These are phyloP conservation scores for Parasteatoda tepidariorum DNA, from an alignment of 1,140 invertebrate genomes.

Conservation along the genomic window DNA sequence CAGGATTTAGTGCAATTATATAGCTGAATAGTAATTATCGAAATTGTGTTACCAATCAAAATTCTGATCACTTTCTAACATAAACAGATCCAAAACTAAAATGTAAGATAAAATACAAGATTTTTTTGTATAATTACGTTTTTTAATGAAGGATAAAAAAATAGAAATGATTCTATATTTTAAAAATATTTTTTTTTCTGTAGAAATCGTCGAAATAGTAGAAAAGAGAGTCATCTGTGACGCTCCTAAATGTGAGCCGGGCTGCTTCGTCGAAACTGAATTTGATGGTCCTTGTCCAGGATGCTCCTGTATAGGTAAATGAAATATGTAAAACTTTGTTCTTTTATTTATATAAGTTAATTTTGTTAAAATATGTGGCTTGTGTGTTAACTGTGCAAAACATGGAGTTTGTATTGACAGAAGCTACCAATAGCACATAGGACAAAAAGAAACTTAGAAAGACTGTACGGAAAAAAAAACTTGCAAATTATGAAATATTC, in stretches of 20 bases:
- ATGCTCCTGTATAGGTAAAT: background rate
- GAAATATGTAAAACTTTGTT: background rate
- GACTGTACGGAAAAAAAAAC: background rate
- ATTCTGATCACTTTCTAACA: background rate
- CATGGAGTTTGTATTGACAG: background rate
- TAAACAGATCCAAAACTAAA: too few species aligned
- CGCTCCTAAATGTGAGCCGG: background rate
- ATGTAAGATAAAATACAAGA: background rate
- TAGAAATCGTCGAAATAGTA: background rate
- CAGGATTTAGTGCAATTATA: too few species aligned
- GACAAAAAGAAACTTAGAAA: background rate
- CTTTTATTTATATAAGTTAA: background rate
- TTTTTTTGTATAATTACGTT: background rate
- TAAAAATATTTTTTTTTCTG: background rate
- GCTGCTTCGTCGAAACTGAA: background rate
- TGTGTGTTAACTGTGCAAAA: background rate
- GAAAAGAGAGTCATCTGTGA: slow-evolving; percentile 5
- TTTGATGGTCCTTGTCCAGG: slow-evolving; percentile 14
- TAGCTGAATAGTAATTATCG: background rate
- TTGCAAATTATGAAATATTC: too few species aligned
- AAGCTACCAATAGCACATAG: background rate
- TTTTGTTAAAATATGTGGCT: background rate
- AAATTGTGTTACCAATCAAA: background rate
- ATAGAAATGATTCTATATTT: background rate
- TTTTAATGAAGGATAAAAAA: background rate